Conservation (phyloP, 2,888 invertebrate genomes). For the Micoletzkya japonica region DNA sequence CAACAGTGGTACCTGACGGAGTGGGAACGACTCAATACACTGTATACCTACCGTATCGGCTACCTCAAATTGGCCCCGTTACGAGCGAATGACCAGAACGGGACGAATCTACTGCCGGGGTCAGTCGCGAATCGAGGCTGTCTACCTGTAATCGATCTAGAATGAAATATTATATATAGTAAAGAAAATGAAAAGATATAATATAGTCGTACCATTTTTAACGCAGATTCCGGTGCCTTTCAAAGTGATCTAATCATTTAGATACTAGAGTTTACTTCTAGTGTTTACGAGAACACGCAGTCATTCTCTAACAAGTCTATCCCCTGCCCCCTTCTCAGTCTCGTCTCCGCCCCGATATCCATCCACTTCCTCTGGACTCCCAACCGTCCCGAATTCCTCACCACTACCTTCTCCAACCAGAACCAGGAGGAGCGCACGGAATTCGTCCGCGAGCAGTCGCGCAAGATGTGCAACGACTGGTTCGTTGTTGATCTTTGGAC, state of each 20-base stretch:
- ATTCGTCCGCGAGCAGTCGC: slow-evolving; percentile 56
- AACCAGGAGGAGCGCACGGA: slow-evolving; percentile 37
- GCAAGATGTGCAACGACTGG: slow-evolving; percentile 63
- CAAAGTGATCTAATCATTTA: too few relatives aligned
- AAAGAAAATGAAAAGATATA: background rate
- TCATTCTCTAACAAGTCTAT: too few relatives aligned
- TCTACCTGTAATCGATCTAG: too few relatives aligned
- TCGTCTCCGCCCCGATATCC: slow-evolving; percentile 62
- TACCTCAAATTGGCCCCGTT: slow-evolving; percentile 62
- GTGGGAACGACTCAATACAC: slow-evolving; percentile 59
- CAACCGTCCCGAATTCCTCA: slow-evolving; percentile 45
- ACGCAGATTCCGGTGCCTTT: too few relatives aligned
- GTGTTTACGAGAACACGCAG: too few relatives aligned
- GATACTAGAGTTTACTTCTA: too few relatives aligned
- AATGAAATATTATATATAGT: background rate
- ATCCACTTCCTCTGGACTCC: slow-evolving; percentile 63
- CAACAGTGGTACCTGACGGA: slow-evolving; percentile 61
- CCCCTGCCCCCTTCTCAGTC: slow-evolving; percentile 33
- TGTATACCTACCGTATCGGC: slow-evolving; percentile 61
- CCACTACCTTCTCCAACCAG: slow-evolving; percentile 44
- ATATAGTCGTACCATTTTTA: background rate
- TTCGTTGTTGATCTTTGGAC: too few relatives aligned
- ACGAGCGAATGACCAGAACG: slow-evolving; percentile 52
- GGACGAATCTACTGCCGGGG: slow-evolving; percentile 54
- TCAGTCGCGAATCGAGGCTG: slow-evolving; percentile 30